Evolutionary conservation across 2,797 vertebrate species (phyloP).

Genomic region (Loriculus beryllinus): DNA sequence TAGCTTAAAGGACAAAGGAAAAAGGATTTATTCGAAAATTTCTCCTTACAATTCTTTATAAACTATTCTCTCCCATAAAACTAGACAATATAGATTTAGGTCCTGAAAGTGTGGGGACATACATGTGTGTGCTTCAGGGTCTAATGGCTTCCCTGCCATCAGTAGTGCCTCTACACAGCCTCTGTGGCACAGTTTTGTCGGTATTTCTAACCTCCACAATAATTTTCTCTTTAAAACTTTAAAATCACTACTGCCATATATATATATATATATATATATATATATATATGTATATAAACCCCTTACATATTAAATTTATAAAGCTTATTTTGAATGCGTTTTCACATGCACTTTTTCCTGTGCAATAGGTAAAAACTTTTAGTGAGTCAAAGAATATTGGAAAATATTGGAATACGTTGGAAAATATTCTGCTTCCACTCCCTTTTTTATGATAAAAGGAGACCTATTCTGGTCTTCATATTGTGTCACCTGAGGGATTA

Average conservation of each 20-base stretch:
- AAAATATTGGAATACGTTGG: background rate
- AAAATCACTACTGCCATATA: background rate
- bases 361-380: background rate
- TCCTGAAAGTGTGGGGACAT: background rate
- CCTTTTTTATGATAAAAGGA: background rate
- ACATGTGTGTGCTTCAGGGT: background rate
- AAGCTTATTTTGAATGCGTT: background rate
- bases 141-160: background rate
- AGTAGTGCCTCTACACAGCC: background rate
- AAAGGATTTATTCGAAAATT: background rate
- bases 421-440: background rate
- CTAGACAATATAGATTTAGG: background rate
- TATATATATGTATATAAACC: no score
- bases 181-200: background rate
- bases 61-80: background rate
- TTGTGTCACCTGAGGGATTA: background rate
- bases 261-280: no score
- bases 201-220: background rate
- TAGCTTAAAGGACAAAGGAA: conserved; percentile 20
- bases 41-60: background rate
- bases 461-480: background rate
- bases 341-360: background rate
- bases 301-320: background rate
- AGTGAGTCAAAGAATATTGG: fast-evolving
- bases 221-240: background rate